Evolutionary conservation across 2,888 invertebrate genomes (phyloP).

Genomic region (Pheosia gnoma): DNA sequence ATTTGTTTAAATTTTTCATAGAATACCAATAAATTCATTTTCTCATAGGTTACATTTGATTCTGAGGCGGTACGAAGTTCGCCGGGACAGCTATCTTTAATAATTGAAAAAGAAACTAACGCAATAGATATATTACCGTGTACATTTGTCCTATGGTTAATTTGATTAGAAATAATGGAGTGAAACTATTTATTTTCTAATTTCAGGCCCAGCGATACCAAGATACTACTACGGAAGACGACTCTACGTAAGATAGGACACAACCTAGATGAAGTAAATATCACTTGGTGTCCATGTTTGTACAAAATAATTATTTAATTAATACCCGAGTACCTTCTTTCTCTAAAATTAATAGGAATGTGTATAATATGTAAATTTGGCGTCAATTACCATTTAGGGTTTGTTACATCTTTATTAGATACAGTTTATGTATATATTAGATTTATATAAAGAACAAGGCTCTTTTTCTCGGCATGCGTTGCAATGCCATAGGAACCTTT

Average conservation of each 20-base stretch:
- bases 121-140: too few species aligned
- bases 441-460: background rate
- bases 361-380: conserved; percentile 14
- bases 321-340: conserved; percentile 38
- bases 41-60: too few species aligned
- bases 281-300: conserved; percentile 29
- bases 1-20: too few species aligned
- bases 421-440: background rate
- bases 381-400: background rate
- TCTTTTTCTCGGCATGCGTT: too few species aligned
- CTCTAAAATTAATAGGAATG: conserved; percentile 29
- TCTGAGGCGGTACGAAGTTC: too few species aligned
- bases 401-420: background rate
- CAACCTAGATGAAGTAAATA: conserved; percentile 24
- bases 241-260: conserved; percentile 46
- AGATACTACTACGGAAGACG: conserved; percentile 52
- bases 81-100: too few species aligned
- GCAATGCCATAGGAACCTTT: too few species aligned
- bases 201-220: conserved; percentile 54
- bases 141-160: too few species aligned
- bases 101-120: too few species aligned
- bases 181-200: conserved; percentile 9
- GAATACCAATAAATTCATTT: too few species aligned
- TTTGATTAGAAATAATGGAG: too few species aligned
- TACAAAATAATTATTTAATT: conserved; percentile 47